Evolutionary conservation across 2,797 vertebrate species (phyloP).

Genomic region (Microctenopoma lineatum): DNA sequence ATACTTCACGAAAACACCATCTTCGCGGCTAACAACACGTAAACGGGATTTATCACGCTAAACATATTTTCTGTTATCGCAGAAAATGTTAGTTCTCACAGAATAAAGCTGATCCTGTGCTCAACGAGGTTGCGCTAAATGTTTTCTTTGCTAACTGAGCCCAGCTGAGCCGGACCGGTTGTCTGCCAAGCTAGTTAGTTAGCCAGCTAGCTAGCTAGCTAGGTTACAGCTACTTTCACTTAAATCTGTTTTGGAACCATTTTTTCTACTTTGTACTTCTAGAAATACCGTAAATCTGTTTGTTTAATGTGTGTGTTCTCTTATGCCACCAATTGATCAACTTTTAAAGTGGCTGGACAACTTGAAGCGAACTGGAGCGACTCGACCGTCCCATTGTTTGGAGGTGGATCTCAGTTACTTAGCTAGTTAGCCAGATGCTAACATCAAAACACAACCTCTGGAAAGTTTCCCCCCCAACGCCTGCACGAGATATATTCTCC

Average conservation of each 20-base stretch:
- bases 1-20: constrained; percentile 36
- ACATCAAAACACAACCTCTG: constrained; percentile 74
- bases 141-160: constrained; percentile 41
- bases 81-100: rapidly evolving
- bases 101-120: neutral
- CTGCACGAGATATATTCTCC: neutral
- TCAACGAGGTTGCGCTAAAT: neutral
- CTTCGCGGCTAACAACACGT: neutral
- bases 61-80: rapidly evolving
- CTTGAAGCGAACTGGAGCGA: constrained; percentile 57
- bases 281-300: no score
- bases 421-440: constrained; percentile 79
- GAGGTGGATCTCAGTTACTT: constrained; percentile 70
- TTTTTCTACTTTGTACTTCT: neutral
- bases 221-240: constrained; percentile 64
- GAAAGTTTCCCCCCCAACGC: constrained; percentile 49
- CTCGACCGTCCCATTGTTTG: constrained; percentile 82
- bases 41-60: no score
- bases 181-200: constrained; percentile 62
- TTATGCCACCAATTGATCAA: rapidly evolving
- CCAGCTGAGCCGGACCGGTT: constrained; percentile 67
- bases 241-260: constrained; percentile 13
- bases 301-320: rapidly evolving
- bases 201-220: constrained; percentile 62
- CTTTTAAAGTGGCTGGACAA: constrained; percentile 28